These are phyloP conservation scores for Cherax quadricarinatus DNA, from an alignment of 1,140 invertebrate species.

Conservation along the genomic window DNA sequence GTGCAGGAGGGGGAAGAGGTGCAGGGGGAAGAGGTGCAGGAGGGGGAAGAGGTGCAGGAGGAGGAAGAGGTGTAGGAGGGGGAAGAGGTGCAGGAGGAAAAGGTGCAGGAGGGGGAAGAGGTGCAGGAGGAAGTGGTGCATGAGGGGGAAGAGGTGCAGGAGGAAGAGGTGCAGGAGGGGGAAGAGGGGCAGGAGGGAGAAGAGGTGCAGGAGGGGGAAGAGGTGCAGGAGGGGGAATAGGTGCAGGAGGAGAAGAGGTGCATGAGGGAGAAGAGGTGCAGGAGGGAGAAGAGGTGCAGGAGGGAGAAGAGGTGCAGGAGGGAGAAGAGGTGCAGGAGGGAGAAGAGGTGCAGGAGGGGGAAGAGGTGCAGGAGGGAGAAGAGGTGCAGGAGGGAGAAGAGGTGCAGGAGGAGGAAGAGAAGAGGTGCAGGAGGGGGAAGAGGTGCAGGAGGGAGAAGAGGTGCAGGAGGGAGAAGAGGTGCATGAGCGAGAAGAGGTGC, in stretches of 20 bases:
- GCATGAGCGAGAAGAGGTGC: too few species aligned
- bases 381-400: neutral
- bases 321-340: neutral
- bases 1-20: neutral
- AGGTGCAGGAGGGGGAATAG: conserved; percentile 18
- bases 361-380: neutral
- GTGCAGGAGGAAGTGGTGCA: too few species aligned
- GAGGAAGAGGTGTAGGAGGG: too few species aligned
- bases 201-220: too few species aligned
- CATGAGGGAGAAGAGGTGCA: neutral
- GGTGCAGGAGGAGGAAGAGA: neutral
- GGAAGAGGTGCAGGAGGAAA: too few species aligned
- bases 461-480: neutral
- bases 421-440: neutral
- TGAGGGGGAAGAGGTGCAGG: too few species aligned
- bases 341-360: neutral
- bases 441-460: neutral
- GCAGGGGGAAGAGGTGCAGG: neutral
- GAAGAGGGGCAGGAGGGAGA: too few species aligned
- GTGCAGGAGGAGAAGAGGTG: neutral
- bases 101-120: too few species aligned
- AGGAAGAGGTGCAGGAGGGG: too few species aligned
- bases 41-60: neutral
- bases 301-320: too few species aligned
- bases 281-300: neutral